Percentiles rank a stretch among this genome's conserved stretches.
Evolutionary conservation across 2,797 vertebrate genomes (phyloP).

Genomic region (Myotis myotis): DNA sequence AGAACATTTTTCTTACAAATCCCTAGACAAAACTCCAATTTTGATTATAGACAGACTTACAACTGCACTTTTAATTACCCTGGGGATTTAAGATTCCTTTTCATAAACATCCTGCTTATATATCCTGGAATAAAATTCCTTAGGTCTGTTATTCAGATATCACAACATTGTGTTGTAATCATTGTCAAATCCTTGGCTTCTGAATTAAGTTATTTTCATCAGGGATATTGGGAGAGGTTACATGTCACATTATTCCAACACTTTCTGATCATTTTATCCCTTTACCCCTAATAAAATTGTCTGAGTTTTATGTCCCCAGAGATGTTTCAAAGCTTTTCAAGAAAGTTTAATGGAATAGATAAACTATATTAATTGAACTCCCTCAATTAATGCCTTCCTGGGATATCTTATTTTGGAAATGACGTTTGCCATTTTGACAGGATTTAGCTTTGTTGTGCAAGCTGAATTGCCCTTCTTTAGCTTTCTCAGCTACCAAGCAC

Average conservation of each 20-base stretch:
- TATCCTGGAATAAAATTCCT: neutral
- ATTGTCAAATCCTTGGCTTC: neutral
- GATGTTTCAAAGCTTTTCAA: conserved; percentile 50
- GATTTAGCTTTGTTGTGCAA: conserved; percentile 52
- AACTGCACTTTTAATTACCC: too few relatives aligned
- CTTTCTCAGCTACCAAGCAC: conserved; percentile 13
- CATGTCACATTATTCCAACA: neutral
- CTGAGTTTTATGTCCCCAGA: conserved; percentile 28
- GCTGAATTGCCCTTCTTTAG: conserved; percentile 13
- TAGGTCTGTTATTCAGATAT: neutral
- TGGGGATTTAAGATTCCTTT: too few relatives aligned
- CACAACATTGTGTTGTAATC: neutral
- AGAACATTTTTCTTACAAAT: too few relatives aligned
- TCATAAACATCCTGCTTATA: conserved; percentile 21
- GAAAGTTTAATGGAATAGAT: conserved; percentile 22
- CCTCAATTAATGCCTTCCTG: conserved; percentile 73
- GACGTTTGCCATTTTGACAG: conserved; percentile 69
- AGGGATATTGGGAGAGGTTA: neutral
- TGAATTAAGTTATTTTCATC: conserved; percentile 37
- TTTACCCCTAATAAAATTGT: conserved; percentile 55
- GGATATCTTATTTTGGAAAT: conserved; percentile 72
- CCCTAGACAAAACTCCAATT: too few relatives aligned
- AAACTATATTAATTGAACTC: conserved; percentile 60
- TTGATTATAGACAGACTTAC: too few relatives aligned
- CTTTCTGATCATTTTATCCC: conserved; percentile 33